Percentiles rank a stretch among this genome's conserved stretches.
These are phyloP conservation scores for Lucinisca nassula DNA, from an alignment of 2,888 invertebrate species.

Conservation along the genomic window DNA sequence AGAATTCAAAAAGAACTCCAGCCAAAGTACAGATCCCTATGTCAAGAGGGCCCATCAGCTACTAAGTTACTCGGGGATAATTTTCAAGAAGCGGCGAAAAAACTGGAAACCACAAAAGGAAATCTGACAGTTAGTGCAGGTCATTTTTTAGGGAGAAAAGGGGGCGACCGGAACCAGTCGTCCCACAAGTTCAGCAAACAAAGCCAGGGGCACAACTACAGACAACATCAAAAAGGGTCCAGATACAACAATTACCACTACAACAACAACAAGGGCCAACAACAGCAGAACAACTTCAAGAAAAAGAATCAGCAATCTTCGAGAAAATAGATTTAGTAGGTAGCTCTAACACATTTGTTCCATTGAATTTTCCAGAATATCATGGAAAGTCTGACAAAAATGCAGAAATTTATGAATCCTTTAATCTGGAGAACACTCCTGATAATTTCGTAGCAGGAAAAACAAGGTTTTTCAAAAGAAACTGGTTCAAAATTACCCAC, in stretches of 20 bases:
- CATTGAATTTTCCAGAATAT: neutral
- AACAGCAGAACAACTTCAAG: neutral
- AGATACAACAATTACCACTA: neutral
- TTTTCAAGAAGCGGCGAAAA: conserved; percentile 19
- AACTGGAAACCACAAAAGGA: conserved; percentile 15
- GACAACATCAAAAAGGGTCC: neutral
- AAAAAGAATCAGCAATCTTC: neutral
- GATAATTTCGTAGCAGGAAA: conserved; percentile 46
- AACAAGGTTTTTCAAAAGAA: neutral
- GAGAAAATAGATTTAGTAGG: conserved; percentile 3
- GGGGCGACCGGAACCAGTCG: conserved; percentile 9
- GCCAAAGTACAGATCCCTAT: conserved; percentile 20
- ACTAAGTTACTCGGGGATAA: conserved; percentile 27
- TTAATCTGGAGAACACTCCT: conserved; percentile 10
- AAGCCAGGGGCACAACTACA: neutral
- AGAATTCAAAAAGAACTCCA: conserved; percentile 12
- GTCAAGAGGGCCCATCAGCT: neutral
- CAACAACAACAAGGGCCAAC: neutral
- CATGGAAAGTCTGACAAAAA: neutral
- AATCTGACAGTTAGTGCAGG: neutral
- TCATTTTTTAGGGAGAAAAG: conserved; percentile 26
- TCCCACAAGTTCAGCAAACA: conserved; percentile 4
- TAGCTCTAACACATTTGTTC: neutral
- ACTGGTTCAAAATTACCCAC: conserved; percentile 31
- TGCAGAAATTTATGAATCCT: neutral